Percentiles rank a stretch among this genome's conserved stretches.
phyloP scores from a whole-genome alignment of 1,140 invertebrate genomes.

The Euschistus heros region DNA sequence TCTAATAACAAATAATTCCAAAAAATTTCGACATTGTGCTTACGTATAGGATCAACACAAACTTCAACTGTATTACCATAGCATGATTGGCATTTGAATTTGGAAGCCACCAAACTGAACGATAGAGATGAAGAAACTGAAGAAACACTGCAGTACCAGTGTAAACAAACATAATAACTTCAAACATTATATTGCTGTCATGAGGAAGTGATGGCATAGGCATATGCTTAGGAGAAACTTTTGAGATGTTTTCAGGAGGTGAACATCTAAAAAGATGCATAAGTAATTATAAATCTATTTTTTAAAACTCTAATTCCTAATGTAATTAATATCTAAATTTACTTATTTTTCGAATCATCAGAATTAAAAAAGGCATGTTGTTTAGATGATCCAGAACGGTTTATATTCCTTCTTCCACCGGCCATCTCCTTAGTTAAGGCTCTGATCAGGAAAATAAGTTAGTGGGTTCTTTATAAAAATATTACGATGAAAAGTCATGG shows the following conservation, averaged over 20 bases:
- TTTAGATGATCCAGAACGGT: conserved; percentile 25
- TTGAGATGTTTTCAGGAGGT: conserved; percentile 7
- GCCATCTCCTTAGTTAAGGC: conserved; percentile 23
- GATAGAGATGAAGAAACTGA: conserved; percentile 90
- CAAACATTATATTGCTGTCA: conserved; percentile 76
- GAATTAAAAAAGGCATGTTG: conserved; percentile 24
- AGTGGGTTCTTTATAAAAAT: too few relatives aligned
- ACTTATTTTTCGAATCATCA: conserved; percentile 29
- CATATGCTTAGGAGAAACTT: conserved; percentile 59
- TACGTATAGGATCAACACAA: too few relatives aligned
- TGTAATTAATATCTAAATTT: conserved; percentile 4
- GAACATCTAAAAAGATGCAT: background rate
- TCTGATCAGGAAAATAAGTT: too few relatives aligned
- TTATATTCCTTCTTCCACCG: conserved; percentile 30
- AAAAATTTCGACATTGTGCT: too few relatives aligned
- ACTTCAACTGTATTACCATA: conserved; percentile 48
- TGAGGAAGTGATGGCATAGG: conserved; percentile 72
- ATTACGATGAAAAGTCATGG: too few relatives aligned
- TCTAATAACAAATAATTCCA: conserved; percentile 50
- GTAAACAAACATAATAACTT: conserved; percentile 73
- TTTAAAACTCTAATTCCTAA: background rate
- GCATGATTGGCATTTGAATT: conserved; percentile 79
- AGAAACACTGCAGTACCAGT: conserved; percentile 59
- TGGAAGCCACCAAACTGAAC: conserved; percentile 94
- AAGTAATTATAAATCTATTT: background rate